Evolutionary conservation across 2,797 vertebrate genomes (phyloP), one percentile per base, ranked within the genome.

Genomic region (Bradypodion pumilum): DNA sequence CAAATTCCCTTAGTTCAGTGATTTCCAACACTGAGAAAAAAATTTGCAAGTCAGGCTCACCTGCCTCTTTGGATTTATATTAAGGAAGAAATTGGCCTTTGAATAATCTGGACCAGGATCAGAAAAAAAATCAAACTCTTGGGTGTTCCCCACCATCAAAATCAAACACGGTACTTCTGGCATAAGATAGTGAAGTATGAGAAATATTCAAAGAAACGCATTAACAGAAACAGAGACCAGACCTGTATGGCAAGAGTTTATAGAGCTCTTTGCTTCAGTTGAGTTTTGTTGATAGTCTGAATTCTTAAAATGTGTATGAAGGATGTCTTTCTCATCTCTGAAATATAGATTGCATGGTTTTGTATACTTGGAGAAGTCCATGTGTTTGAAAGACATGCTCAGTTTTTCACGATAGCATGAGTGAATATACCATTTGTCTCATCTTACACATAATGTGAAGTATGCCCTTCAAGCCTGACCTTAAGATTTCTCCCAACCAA

Each of bases 61-160:
- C 52, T 79, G 74, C 88, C 89, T 75, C 80, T 90, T 35, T 46
- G 74, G 0, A 0, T 35, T 89, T 80, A 37, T 85, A n/a, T 82
- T 0, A 0, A 70, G 49, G 27, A 32, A 87, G 44, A 82, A 87
- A 85, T 86, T 91, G 85, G 90, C 83, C 88, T 82, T 82, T 0
- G 90, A 77, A 86, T 89, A 91, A 91, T 86, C 86, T 86, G 80
- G 83, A 90, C 83, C 89, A 88, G 60, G 56, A 85, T 86, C 73
- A 90, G 85, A 80, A 85, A 79, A 77, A 86, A 42, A 74, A 86
- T 66, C 2, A 4, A 91, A 37, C 42, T 89, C 88, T 82, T 92
- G 91, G 91, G 90, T 92, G 88, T 91, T 86, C 93, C 63, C 52
- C 46, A 80, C 89, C 90, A 87, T 90, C 90, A 89, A 91, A 89